Evolutionary conservation across 2,888 invertebrate species (phyloP).

Genomic region (Orthosia incerta): DNA sequence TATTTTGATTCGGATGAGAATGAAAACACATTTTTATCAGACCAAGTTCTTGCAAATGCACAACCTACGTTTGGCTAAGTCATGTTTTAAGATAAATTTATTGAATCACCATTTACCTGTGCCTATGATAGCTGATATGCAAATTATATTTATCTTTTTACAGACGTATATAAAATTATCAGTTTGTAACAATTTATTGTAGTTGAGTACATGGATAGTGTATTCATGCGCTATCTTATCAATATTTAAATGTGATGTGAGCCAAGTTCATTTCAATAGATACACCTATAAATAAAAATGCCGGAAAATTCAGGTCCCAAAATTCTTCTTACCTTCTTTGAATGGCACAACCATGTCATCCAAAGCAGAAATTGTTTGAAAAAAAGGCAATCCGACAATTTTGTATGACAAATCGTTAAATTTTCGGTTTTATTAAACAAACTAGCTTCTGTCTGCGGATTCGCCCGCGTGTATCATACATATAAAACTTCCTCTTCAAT

Average conservation of each 20-base stretch:
- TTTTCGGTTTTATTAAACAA: no score
- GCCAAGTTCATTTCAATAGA: neutral
- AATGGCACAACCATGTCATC: neutral
- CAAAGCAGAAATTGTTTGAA: neutral
- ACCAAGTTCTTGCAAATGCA: neutral
- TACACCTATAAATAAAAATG: neutral
- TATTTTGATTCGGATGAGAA: no score
- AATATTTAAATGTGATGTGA: conserved; percentile 8
- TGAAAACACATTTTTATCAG: neutral
- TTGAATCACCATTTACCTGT: conserved; percentile 1
- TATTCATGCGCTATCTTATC: conserved; percentile 19
- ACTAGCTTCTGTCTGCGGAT: no score
- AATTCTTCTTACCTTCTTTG: neutral
- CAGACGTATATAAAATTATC: conserved; percentile 7
- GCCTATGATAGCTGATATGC: neutral
- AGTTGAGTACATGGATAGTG: neutral
- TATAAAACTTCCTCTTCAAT: no score
- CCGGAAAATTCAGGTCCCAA: neutral
- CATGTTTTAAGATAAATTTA: conserved; percentile 1
- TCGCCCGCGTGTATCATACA: no score
- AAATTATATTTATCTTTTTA: neutral
- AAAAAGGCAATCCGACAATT: neutral
- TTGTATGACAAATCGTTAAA: neutral
- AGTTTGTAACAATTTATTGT: conserved; percentile 25
- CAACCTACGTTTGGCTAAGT: neutral